Conservation (phyloP, 1,140 invertebrate species). For the Drosophila repleta region DNA sequence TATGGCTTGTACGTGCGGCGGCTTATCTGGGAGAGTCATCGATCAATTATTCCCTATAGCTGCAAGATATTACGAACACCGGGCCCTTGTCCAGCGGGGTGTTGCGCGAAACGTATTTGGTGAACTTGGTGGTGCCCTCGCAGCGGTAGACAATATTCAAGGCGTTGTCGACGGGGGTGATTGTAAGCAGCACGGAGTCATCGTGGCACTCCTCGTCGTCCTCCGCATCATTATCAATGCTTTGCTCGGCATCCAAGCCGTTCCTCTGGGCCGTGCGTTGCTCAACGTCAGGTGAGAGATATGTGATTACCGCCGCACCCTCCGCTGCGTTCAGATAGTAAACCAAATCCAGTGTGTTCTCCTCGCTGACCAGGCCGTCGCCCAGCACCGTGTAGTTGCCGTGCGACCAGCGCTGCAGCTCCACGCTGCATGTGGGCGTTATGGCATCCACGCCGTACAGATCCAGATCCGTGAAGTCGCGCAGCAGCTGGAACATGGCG, state of each 20-base stretch:
- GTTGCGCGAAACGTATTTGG: conserved; percentile 86
- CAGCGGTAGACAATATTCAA: conserved; percentile 89
- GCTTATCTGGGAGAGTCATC: background rate
- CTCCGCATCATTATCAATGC: conserved; percentile 21
- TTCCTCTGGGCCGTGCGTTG: conserved; percentile 34
- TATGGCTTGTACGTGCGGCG: conserved; percentile 49
- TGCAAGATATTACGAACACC: conserved; percentile 80
- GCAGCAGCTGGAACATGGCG: conserved; percentile 86
- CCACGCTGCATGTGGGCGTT: conserved; percentile 85
- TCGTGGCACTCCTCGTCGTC: conserved; percentile 50
- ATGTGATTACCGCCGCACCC: conserved; percentile 84
- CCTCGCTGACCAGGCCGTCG: conserved; percentile 81
- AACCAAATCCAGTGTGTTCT: conserved; percentile 85
- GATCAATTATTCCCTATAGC: conserved; percentile 77
- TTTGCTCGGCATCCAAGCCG: conserved; percentile 17
- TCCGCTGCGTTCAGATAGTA: conserved; percentile 85
- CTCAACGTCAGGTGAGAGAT: conserved; percentile 85
- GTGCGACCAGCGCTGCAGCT: conserved; percentile 88
- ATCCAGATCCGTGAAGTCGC: conserved; percentile 88
- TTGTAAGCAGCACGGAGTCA: conserved; percentile 82
- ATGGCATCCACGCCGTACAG: conserved; percentile 81
- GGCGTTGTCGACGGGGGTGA: conserved; percentile 86
- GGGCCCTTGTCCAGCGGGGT: conserved; percentile 73
- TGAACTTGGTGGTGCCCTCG: conserved; percentile 86
- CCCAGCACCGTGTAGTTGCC: conserved; percentile 86